Evolutionary conservation across 2,797 vertebrate species (phyloP).

Genomic region (Clarias pachynema): DNA sequence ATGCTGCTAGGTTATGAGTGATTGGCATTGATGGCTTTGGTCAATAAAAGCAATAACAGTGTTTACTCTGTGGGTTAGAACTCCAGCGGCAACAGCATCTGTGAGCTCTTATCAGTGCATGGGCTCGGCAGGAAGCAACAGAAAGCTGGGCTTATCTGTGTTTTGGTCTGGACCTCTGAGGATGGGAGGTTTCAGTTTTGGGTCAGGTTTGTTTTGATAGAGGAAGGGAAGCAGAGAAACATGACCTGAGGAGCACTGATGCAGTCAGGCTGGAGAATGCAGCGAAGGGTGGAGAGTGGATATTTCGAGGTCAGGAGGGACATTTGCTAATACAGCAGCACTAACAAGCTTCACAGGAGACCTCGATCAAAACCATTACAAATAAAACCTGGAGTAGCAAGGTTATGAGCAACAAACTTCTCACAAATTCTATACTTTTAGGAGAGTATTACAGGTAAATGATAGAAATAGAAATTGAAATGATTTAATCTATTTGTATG

Average conservation of each 20-base stretch:
- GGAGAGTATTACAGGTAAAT: neutral
- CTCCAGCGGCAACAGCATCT: constrained; percentile 47
- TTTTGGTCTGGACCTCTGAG: constrained; percentile 56
- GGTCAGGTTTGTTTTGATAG: constrained; percentile 52
- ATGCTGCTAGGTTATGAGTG: constrained; percentile 41
- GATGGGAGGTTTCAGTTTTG: constrained; percentile 43
- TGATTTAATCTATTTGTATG: neutral
- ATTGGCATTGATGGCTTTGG: constrained; percentile 44
- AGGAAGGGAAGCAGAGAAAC: constrained; percentile 37
- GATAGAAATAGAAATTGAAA: neutral
- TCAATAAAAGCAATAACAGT: constrained; percentile 54
- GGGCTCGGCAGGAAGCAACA: constrained; percentile 62
- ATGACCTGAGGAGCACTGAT: constrained; percentile 43
- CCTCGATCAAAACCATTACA: neutral
- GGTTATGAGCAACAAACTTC: neutral
- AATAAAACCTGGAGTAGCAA: neutral
- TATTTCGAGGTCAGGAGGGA: constrained; percentile 22
- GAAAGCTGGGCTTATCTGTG: constrained; percentile 60
- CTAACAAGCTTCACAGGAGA: constrained; percentile 14
- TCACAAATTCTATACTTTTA: neutral
- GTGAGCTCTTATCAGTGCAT: constrained; percentile 55
- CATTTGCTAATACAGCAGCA: constrained; percentile 30
- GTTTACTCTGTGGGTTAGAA: constrained; percentile 49
- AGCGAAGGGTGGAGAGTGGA: constrained; percentile 24
- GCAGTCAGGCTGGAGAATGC: constrained; percentile 42